Conservation (phyloP, 2,888 invertebrate genomes). For the Phengaris arion region DNA sequence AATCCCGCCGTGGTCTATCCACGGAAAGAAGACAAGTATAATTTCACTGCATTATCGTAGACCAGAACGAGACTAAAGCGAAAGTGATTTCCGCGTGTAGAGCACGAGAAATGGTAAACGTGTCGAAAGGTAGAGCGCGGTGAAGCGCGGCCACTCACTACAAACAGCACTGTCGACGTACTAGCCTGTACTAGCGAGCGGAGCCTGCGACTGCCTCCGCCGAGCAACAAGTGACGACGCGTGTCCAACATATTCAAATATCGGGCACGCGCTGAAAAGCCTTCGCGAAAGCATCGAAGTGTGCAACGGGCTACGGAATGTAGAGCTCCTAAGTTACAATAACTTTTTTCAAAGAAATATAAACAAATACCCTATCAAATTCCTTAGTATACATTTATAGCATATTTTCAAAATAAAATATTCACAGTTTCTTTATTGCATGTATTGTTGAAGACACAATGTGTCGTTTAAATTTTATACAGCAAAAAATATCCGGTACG, state of each 20-base stretch:
- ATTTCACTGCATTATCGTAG: constrained; percentile 62
- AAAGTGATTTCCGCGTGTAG: constrained; percentile 59
- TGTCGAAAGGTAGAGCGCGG: constrained; percentile 46
- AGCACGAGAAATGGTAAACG: constrained; percentile 52
- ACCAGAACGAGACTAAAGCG: constrained; percentile 48
- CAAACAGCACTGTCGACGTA: constrained; percentile 50
- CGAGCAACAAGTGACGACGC: not conserved
- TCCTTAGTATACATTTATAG: no score
- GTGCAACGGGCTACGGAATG: no score
- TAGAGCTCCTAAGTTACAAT: no score
- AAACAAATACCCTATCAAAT: no score
- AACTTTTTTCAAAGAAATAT: no score
- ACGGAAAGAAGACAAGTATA: constrained; percentile 52
- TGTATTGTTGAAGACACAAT: no score
- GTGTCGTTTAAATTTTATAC: no score
- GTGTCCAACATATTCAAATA: not conserved
- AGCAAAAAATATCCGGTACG: no score
- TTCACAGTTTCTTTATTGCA: no score
- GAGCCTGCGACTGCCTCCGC: not conserved
- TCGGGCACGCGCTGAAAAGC: not conserved
- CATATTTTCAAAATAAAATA: no score
- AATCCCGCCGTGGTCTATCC: constrained; percentile 48
- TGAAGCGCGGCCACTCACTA: constrained; percentile 57
- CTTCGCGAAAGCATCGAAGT: not conserved
- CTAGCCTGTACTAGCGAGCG: constrained; percentile 20